phyloP scores from a whole-genome alignment of 2,113 vertebrate genomes.

The Shinisaurus crocodilurus region DNA sequence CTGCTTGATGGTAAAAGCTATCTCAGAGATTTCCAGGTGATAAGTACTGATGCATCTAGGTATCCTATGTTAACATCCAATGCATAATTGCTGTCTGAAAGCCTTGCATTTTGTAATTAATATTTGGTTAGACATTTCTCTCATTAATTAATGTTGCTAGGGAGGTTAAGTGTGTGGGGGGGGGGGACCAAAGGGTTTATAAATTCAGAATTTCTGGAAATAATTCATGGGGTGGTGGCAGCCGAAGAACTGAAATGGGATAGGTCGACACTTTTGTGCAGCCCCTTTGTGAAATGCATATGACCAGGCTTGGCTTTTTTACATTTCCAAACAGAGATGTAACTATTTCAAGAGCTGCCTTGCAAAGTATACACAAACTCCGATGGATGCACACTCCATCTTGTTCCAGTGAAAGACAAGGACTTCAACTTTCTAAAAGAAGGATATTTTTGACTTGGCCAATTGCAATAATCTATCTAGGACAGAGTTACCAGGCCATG shows the following conservation, averaged over 20 bases:
- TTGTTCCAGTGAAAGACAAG: background rate
- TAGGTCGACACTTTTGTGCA: background rate
- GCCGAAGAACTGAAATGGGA: background rate
- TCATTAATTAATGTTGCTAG: conserved; percentile 22
- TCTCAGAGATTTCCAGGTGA: background rate
- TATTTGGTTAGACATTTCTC: conserved; percentile 16
- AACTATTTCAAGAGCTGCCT: background rate
- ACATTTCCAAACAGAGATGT: background rate
- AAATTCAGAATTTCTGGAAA: conserved; percentile 18
- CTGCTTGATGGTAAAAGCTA: background rate
- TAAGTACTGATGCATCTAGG: background rate
- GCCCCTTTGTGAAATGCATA: background rate
- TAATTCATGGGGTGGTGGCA: background rate
- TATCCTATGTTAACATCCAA: conserved; percentile 5
- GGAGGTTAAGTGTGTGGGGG: background rate
- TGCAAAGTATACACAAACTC: background rate
- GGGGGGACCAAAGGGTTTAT: background rate
- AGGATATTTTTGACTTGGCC: background rate
- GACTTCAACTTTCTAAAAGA: background rate
- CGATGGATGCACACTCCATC: background rate
- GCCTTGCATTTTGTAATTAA: conserved; percentile 20
- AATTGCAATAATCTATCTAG: background rate
- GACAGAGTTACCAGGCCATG: background rate
- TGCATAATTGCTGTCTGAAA: background rate
- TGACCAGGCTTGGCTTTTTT: background rate